Evolutionary conservation across 1,140 invertebrate genomes (phyloP), one percentile per base, ranked within the genome.

Genomic region (Polyergus mexicanus): DNA sequence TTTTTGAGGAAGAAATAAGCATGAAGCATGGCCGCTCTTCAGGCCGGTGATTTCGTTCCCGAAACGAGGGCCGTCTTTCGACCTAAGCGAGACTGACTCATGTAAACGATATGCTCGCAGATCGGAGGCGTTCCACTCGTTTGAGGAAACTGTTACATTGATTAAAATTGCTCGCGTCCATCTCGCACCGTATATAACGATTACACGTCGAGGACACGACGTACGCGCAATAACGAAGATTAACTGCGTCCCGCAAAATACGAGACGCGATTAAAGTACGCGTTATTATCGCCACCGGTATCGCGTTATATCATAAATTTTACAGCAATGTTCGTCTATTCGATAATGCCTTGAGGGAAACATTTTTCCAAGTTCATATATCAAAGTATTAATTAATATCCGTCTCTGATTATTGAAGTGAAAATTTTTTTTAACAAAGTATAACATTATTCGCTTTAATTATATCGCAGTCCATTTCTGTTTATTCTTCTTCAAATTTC

Each of bases 21-120:
- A 38, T 44, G 81, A 41, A 72, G 71, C 60, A 72, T 60, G 81
- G 32, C 44, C 63, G 76, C 71, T 86, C 69, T 86, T 88, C 44
- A 81, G 62, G 44, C 86, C 77, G 56, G 84, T 80, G 84, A 88
- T 90, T 90, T 90, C 69, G 80, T 86, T 75, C 68, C 56, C 66
- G 80, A 54, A 83, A 89, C 87, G 62, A 87, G 80, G 68, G 71
- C 65, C 54, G 28, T 71, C 83, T 85, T 90, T 58, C 38, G 65
- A 83, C 51, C 47, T 68, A 60, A 65, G 28, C 22, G 84, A 68
- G 56, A 56, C 66, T 86, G 77, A 88, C 72, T 74, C 78, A 80
- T 60, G 35, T 35, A 71, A 77, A 80, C 86, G 72, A 76, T 80
- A 54, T 44, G 71, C 66, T 66, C 69, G 32, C 41, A 41, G 38